These are phyloP conservation scores for Ectemnius lituratus DNA, from an alignment of 2,888 invertebrate species.

Conservation along the genomic window DNA sequence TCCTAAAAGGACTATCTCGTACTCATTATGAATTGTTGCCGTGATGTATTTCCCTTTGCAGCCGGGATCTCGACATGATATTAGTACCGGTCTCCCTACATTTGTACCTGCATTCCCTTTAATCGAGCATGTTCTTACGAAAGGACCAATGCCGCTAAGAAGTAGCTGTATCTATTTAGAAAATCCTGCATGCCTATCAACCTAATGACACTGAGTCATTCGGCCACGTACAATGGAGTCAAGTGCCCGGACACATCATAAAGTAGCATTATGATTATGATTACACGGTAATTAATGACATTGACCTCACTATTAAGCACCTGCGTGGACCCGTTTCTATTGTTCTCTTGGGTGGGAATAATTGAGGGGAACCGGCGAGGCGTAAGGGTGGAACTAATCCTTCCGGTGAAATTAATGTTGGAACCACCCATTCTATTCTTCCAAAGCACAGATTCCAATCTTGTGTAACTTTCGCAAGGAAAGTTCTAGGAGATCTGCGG, in stretches of 20 bases:
- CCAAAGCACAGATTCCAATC: slow-evolving; percentile 29
- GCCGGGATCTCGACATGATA: slow-evolving; percentile 17
- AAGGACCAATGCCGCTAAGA: slow-evolving; percentile 23
- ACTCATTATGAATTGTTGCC: too few species aligned
- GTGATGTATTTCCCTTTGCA: too few species aligned
- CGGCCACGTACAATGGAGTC: too few species aligned
- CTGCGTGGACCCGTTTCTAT: slow-evolving; percentile 14
- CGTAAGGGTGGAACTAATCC: slow-evolving; percentile 17
- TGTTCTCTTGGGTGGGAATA: slow-evolving; percentile 25
- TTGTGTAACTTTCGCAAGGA: slow-evolving; percentile 29
- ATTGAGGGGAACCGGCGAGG: slow-evolving; percentile 39
- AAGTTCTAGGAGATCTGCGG: slow-evolving; percentile 31
- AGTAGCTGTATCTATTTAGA: too few species aligned
- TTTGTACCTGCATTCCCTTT: slow-evolving; percentile 24
- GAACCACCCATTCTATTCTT: slow-evolving; percentile 24
- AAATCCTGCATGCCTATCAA: too few species aligned
- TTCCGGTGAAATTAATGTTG: slow-evolving; percentile 25
- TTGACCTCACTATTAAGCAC: slow-evolving; percentile 34
- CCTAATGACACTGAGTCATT: too few species aligned
- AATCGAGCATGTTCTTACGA: slow-evolving; percentile 35
- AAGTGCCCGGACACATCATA: too few species aligned
- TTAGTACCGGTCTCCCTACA: slow-evolving; percentile 33
- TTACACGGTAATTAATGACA: slow-evolving; percentile 37
- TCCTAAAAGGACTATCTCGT: too few species aligned
- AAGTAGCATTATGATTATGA: not conserved